Conservation (phyloP, 2,888 invertebrate genomes). For the Stegophylla sp. region DNA sequence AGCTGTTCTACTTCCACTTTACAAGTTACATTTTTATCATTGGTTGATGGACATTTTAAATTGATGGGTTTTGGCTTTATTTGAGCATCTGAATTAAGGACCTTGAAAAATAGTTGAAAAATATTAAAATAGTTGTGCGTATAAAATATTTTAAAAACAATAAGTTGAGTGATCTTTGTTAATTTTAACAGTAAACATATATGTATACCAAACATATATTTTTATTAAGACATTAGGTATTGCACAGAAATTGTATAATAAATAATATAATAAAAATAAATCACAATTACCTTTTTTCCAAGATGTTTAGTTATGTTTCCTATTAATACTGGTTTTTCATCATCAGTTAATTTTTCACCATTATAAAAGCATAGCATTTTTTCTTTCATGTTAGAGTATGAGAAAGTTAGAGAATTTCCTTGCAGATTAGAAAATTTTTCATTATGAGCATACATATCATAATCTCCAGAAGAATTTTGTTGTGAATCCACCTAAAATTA, state of each 20-base stretch:
- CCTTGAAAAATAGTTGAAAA: neutral
- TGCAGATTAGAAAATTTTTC: conserved; percentile 3
- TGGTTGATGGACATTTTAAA: conserved; percentile 13
- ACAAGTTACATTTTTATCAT: conserved; percentile 26
- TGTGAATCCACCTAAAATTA: conserved; percentile 20
- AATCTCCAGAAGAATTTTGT: conserved; percentile 18
- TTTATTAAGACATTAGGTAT: neutral
- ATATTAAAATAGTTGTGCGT: too few relatives aligned
- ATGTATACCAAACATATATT: neutral
- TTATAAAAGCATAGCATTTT: conserved; percentile 43
- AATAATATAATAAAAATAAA: neutral
- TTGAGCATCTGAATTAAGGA: conserved; percentile 38
- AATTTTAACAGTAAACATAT: neutral
- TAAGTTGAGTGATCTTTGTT: too few relatives aligned
- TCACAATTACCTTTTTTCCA: conserved; percentile 28
- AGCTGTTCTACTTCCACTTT: conserved; percentile 46
- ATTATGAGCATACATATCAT: neutral
- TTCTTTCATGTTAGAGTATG: conserved; percentile 45
- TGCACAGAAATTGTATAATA: neutral
- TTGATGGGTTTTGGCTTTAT: conserved; percentile 44
- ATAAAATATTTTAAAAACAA: neutral
- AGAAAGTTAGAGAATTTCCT: conserved; percentile 39
- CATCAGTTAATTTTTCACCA: conserved; percentile 11
- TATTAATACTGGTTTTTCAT: conserved; percentile 27
- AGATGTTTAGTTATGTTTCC: conserved; percentile 10